Percentiles rank a stretch among this genome's conserved stretches.
These are phyloP conservation scores for Mylabris phalerata DNA, from an alignment of 1,140 invertebrate species.

Conservation along the genomic window DNA sequence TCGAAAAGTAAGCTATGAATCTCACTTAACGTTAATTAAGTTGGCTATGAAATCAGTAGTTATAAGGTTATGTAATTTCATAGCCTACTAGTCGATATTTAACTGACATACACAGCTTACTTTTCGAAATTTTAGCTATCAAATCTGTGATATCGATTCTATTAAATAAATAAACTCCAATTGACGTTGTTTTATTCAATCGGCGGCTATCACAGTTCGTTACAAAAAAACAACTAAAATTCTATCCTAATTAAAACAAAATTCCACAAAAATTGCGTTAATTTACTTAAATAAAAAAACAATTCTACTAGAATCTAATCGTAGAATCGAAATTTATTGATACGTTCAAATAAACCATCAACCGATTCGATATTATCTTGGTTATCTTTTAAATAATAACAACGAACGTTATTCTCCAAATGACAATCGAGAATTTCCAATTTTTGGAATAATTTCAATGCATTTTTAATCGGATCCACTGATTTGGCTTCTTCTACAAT, in stretches of 20 bases:
- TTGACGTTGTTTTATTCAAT: conserved; percentile 2
- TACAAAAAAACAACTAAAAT: conserved; percentile 5
- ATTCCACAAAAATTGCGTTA: conserved; percentile 1
- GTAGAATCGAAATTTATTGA: conserved; percentile 21
- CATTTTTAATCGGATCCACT: conserved; percentile 74
- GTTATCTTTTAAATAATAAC: conserved; percentile 50
- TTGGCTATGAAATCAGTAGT: too few species aligned
- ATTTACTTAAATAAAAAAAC: conserved; percentile 6
- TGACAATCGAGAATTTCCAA: conserved; percentile 70
- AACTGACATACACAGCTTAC: too few species aligned
- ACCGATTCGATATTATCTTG: conserved; percentile 40
- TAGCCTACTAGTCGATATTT: too few species aligned
- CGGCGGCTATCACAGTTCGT: conserved; percentile 8
- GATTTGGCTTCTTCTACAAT: conserved; percentile 73
- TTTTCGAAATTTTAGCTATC: too few species aligned
- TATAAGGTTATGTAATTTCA: too few species aligned
- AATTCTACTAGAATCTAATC: background rate
- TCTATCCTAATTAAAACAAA: conserved; percentile 4
- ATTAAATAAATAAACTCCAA: too few species aligned
- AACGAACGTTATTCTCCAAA: conserved; percentile 49
- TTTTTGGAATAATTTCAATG: conserved; percentile 67
- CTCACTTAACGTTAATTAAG: too few species aligned
- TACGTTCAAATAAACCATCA: conserved; percentile 23
- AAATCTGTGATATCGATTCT: too few species aligned
- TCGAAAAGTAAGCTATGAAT: too few species aligned